Evolutionary conservation across 2,113 vertebrate species (phyloP), one percentile per base, ranked within the genome.

Genomic region (Aptenodytes forsteri): DNA sequence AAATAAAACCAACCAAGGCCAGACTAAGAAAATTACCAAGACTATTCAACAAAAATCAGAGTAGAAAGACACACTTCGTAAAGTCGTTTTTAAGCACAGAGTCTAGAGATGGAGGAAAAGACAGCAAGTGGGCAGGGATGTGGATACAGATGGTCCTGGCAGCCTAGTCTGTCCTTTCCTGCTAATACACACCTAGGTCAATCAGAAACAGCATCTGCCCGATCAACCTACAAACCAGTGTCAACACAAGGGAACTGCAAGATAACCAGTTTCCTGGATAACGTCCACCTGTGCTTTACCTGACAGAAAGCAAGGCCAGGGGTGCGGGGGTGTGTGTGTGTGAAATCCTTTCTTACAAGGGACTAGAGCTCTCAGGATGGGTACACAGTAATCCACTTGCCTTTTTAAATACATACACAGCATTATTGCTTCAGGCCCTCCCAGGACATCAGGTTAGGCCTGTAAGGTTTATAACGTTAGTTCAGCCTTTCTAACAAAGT

Each of bases 281-380:
- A 76, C 20, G 62, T 27, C n/a, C 61, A 67, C 17, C n/a, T 17
- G 62, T 11, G 26, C 30, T 75, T 54, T 26, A 54, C 40, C 25
- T 54, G n/a, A 36, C 27, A 36, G n/a, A 29, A 81, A 76, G 40
- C 40, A 82, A 69, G 62, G 10, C 13, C 0, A 0, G 10, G 18
- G 11, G 9, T 13, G 16, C 1, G 0, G 11, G 7, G 14, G 8
- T 3, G 17, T 7, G 10, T 5, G 16, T 6, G 27, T 5, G 11
- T 9, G 10, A 59, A 59, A 67, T 26, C 14, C 23, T 17, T 61
- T 67, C 38, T 61, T 67, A n/a, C 3, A 13, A 54, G 20, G 10
- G 46, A 29, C n/a, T 30, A 47, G 19, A 47, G 15, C 5, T 36
- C 9, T 47, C n/a, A 22, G 29, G 29, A 34, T 4, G 30, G 19